These are phyloP conservation scores for Acrobasis consociella DNA, from an alignment of 2,888 invertebrate genomes.

Conservation along the genomic window DNA sequence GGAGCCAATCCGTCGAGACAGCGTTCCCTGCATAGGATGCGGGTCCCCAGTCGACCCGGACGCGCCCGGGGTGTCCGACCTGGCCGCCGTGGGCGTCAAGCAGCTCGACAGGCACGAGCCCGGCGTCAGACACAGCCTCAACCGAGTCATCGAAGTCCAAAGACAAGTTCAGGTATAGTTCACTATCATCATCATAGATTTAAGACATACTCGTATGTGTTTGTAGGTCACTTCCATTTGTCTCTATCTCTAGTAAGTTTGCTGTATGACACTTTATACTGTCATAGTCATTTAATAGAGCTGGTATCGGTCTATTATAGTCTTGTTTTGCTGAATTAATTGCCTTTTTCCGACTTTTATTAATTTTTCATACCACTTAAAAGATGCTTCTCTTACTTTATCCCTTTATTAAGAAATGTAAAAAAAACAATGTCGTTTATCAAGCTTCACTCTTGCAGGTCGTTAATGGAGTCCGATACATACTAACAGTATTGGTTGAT, in stretches of 20 bases:
- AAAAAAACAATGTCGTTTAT: not conserved
- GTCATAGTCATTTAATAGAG: too few species aligned
- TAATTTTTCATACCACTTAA: too few species aligned
- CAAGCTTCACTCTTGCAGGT: conserved; percentile 65
- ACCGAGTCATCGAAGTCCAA: conserved; percentile 75
- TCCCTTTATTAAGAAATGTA: too few species aligned
- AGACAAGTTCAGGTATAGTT: conserved; percentile 78
- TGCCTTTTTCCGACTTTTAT: too few species aligned
- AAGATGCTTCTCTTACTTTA: too few species aligned
- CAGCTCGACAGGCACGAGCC: conserved; percentile 71
- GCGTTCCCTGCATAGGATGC: conserved; percentile 76
- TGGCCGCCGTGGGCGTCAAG: conserved; percentile 72
- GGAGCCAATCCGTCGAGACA: conserved; percentile 34
- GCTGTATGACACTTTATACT: too few species aligned
- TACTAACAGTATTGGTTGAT: conserved; percentile 76
- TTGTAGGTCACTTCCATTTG: too few species aligned
- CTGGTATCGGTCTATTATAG: too few species aligned
- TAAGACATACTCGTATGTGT: too few species aligned
- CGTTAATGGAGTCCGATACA: conserved; percentile 84
- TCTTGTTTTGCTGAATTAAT: too few species aligned
- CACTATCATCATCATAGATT: not conserved
- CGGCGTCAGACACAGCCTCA: conserved; percentile 60
- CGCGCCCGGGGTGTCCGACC: conserved; percentile 74
- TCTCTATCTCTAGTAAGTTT: too few species aligned
- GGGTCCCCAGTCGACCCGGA: conserved; percentile 73